Conservation (phyloP, 2,888 invertebrate genomes). For the Timema podura region DNA sequence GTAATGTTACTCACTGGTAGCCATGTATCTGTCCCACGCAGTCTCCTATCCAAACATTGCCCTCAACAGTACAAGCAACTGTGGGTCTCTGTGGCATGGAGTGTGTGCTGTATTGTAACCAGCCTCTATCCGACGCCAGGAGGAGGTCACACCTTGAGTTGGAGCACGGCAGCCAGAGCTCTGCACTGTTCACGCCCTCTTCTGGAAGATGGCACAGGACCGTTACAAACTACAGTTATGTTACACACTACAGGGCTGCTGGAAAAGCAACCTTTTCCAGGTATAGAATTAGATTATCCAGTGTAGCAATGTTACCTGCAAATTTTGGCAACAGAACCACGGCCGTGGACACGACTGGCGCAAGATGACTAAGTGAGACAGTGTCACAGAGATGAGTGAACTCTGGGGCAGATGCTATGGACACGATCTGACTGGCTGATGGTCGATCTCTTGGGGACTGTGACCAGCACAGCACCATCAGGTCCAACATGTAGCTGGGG, state of each 20-base stretch:
- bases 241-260: not conserved
- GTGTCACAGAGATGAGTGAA: slow-evolving; percentile 84
- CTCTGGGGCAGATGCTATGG: slow-evolving; percentile 87
- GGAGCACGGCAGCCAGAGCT: slow-evolving; percentile 71
- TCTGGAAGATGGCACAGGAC: slow-evolving; percentile 43
- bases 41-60: slow-evolving; percentile 87
- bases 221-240: no score
- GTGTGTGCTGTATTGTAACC: slow-evolving; percentile 58
- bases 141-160: slow-evolving; percentile 63
- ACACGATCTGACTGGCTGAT: slow-evolving; percentile 91
- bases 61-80: slow-evolving; percentile 50
- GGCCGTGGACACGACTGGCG: slow-evolving; percentile 60
- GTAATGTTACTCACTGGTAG: slow-evolving; percentile 57
- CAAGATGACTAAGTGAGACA: slow-evolving; percentile 64
- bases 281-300: slow-evolving; percentile 40
- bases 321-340: slow-evolving; percentile 32
- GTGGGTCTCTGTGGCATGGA: slow-evolving; percentile 38
- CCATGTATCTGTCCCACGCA: slow-evolving; percentile 79
- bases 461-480: slow-evolving; percentile 96
- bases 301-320: slow-evolving; percentile 37
- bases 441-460: slow-evolving; percentile 81
- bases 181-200: slow-evolving; percentile 52
- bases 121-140: slow-evolving; percentile 52
- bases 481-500: slow-evolving; percentile 84
- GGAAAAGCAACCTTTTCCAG: not conserved